Base-by-base conservation (phyloP, 1,140 invertebrate genomes). In the Heliothis subflexa region DNA sequence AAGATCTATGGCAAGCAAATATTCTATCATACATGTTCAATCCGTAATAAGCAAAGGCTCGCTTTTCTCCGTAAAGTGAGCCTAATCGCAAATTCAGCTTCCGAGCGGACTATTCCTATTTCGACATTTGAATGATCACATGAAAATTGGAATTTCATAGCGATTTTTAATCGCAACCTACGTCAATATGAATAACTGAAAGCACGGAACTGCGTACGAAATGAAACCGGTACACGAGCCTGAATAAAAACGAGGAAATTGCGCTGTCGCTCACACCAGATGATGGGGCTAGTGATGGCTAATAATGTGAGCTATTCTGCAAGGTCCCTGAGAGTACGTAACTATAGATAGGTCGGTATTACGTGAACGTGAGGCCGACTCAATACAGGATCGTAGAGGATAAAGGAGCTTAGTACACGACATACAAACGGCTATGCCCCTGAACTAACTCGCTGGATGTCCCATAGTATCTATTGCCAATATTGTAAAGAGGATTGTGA, bases 161-260 rank as follows among this genome's bases (percentile, higher is more conserved):
- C 66, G 47, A 70, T 70, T 70, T 70, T 70, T 50, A 70, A 70
- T 50, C 47, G 47, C 47, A 70, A 49, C 66, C 47, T 28, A 70
- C 66, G 47, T 70, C 47, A 49, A 70, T 45, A 40, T 62, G 61
- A 33, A 40, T 62, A 40, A 25, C 66, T 70, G 66, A 66, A 66
- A 66, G 62, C 40, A 66, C 45, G 62, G 62, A 47, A 47, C 62
- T 47, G 40, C 40, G 16, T 66, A 55, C 18, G 14, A 54, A 72
- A 33, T 55, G 70, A 13, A n/a, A 73, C 52, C 71, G 55, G 40
- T 66, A 4, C 16, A 59, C 55, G 55, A 45, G 49, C n/a, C 45
- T 75, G 73, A 61, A 75, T 64, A 50, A 75, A 75, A 28, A 47
- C 57, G 25, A 49, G 59, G 73, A 75, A 75, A 75, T 75, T 75